Conservation (phyloP, 1,140 invertebrate species). For the Drosophila simulans region DNA sequence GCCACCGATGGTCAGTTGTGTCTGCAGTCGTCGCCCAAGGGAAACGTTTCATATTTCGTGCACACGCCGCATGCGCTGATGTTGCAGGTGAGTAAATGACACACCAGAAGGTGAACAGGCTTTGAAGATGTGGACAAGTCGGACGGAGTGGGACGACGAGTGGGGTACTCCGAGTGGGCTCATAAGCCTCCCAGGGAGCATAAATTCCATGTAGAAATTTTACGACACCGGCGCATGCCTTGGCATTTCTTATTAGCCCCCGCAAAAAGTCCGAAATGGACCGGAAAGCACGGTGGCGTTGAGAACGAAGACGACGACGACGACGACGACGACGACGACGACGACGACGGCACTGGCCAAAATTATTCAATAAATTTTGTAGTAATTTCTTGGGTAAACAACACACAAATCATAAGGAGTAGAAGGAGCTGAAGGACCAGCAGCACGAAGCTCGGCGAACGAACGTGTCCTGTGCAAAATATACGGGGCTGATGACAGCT, state of each 20-base stretch:
- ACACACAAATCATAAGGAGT: slow-evolving; percentile 73
- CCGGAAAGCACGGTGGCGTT: neutral
- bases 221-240: slow-evolving; percentile 76
- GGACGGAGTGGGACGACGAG: neutral
- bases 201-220: slow-evolving; percentile 75
- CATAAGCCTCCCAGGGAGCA: slow-evolving; percentile 18
- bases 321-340: neutral
- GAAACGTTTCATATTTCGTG: slow-evolving; percentile 98
- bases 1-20: slow-evolving; percentile 99
- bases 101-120: neutral
- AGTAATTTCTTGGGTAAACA: slow-evolving; percentile 81
- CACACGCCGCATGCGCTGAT: slow-evolving; percentile 99
- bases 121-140: too few species aligned
- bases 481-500: slow-evolving; percentile 31
- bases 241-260: slow-evolving; percentile 76
- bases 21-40: slow-evolving; percentile 98
- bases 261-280: neutral
- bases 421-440: neutral
- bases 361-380: slow-evolving; percentile 82
- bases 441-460: slow-evolving; percentile 1
- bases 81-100: slow-evolving; percentile 92
- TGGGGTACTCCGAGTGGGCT: neutral
- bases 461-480: slow-evolving; percentile 35
- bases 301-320: neutral
- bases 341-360: neutral